Conservation (phyloP, 2,797 vertebrate species). For the Onychomys torridus region DNA sequence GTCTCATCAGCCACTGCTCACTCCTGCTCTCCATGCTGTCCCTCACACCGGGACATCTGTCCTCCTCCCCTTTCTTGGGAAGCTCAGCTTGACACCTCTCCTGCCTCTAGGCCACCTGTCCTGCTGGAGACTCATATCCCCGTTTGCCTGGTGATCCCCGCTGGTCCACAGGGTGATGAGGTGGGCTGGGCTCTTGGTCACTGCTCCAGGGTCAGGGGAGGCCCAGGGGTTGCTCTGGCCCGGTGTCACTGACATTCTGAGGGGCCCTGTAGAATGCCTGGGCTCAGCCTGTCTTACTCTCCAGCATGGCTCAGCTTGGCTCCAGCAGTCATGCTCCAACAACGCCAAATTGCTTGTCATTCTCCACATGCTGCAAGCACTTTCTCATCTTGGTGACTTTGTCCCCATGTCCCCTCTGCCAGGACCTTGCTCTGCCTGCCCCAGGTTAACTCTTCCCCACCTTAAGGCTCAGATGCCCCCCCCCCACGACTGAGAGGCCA, state of each 20-base stretch:
- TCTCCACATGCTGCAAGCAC: neutral
- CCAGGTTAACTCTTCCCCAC: neutral
- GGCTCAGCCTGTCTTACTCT: neutral
- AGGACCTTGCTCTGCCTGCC: neutral
- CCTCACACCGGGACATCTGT: neutral
- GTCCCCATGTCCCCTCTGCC: conserved; percentile 31
- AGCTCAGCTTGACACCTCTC: neutral
- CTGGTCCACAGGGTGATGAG: too few relatives aligned
- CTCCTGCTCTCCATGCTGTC: fast-evolving
- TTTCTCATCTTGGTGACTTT: conserved; percentile 22
- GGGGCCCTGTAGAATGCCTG: fast-evolving
- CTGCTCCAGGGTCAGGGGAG: fast-evolving
- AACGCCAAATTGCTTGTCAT: conserved; percentile 15
- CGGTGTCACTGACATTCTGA: fast-evolving
- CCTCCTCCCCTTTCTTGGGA: too few relatives aligned
- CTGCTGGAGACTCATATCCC: neutral
- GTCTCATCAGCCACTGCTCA: neutral
- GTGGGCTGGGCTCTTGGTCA: neutral
- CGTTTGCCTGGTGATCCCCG: neutral
- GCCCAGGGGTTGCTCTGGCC: neutral
- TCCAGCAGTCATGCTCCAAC: neutral
- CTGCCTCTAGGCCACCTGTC: neutral
- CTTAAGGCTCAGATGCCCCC: neutral
- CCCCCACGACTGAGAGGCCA: neutral
- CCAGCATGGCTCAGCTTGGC: neutral